Conservation (phyloP, 2,113 vertebrate genomes). For the Acanthochromis polyacanthus region DNA sequence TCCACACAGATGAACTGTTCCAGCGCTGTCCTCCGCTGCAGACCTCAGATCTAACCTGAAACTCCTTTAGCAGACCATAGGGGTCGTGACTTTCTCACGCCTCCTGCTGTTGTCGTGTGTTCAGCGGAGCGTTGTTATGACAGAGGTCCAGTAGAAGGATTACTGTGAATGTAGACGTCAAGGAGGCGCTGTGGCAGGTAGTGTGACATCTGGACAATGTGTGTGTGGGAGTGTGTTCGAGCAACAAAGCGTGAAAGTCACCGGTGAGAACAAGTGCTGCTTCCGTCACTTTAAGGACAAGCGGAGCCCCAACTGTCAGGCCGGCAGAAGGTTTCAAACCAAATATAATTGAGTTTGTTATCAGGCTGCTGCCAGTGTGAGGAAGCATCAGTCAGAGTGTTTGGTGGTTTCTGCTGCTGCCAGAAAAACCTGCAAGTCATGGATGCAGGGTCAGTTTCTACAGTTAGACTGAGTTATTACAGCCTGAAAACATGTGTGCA, state of each 20-base stretch:
- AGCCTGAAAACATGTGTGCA: too few relatives aligned
- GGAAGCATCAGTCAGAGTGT: not conserved
- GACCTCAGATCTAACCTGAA: slow-evolving; percentile 29
- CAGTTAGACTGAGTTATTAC: too few relatives aligned
- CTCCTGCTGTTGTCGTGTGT: slow-evolving; percentile 30
- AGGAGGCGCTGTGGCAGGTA: not conserved
- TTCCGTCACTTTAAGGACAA: slow-evolving; percentile 11
- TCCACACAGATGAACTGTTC: slow-evolving; percentile 14
- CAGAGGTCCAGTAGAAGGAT: slow-evolving; percentile 13
- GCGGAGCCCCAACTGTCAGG: slow-evolving; percentile 1
- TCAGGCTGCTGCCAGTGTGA: not conserved
- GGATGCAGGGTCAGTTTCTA: not conserved
- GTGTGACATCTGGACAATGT: slow-evolving; percentile 13
- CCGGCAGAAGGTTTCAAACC: not conserved
- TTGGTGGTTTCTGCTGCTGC: not conserved
- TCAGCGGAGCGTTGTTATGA: slow-evolving; percentile 16
- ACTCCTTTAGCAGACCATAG: not conserved
- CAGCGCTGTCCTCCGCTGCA: slow-evolving; percentile 16
- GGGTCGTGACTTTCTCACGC: slow-evolving; percentile 43
- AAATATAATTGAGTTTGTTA: not conserved
- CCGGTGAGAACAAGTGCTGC: not conserved
- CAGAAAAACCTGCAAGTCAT: not conserved
- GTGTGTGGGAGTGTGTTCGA: slow-evolving; percentile 32
- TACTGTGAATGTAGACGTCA: slow-evolving; percentile 35
- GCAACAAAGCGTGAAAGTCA: slow-evolving; percentile 44